phyloP scores from a whole-genome alignment of 2,797 vertebrate species.

The Alexandromys oeconomus region DNA sequence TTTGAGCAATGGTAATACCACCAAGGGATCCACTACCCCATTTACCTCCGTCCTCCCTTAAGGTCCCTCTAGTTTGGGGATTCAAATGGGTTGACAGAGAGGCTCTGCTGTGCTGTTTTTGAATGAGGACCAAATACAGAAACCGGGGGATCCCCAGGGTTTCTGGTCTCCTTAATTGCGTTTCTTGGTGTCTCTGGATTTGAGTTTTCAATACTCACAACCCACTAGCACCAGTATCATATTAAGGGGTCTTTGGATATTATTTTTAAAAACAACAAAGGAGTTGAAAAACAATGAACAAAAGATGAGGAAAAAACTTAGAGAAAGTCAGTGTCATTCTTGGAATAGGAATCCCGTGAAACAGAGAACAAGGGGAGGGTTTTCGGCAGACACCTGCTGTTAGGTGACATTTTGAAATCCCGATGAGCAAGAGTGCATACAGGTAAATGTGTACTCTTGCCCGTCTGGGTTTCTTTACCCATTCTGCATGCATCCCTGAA shows the following conservation, averaged over 20 bases:
- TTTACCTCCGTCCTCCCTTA: not conserved
- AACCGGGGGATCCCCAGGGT: not conserved
- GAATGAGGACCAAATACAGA: not conserved
- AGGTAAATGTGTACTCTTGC: not conserved
- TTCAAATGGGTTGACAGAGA: not conserved
- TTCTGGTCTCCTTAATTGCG: not conserved
- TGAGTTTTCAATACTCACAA: not conserved
- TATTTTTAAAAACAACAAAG: not conserved
- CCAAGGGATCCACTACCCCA: not conserved
- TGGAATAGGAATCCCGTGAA: not conserved
- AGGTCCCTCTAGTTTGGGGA: not conserved
- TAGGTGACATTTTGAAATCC: not conserved
- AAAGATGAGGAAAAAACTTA: not conserved
- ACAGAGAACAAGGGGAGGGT: not conserved
- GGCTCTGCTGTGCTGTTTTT: not conserved
- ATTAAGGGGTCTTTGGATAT: not conserved
- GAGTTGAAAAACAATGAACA: not conserved
- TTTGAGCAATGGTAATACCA: not conserved
- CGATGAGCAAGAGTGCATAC: too few species aligned
- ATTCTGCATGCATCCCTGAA: not conserved
- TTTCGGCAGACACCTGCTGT: not conserved
- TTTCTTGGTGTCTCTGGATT: not conserved
- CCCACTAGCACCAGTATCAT: not conserved
- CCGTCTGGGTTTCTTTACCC: not conserved
- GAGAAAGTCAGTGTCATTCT: not conserved